Percentiles rank a stretch among this genome's conserved stretches.
phyloP scores from a whole-genome alignment of 2,113 vertebrate species.

The Xiphophorus couchianus region DNA sequence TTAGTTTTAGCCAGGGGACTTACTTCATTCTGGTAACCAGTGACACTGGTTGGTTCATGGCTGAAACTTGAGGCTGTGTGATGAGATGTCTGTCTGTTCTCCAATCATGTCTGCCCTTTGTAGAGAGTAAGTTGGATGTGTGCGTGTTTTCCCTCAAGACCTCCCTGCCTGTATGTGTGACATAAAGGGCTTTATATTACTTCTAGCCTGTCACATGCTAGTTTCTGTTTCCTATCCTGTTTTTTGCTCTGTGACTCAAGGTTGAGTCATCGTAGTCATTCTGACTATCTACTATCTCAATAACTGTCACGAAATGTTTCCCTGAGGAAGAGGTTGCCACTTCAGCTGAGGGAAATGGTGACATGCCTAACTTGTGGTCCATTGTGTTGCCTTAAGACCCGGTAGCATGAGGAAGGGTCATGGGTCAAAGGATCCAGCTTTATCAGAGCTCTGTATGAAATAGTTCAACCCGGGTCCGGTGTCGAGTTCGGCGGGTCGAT shows the following conservation, averaged over 20 bases:
- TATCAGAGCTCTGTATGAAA: too few relatives aligned
- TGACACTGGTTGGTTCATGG: not conserved
- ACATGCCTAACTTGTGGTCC: not conserved
- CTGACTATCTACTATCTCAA: slow-evolving; percentile 36
- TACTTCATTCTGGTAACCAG: not conserved
- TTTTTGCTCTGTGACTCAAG: slow-evolving; percentile 56
- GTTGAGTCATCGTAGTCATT: slow-evolving; percentile 38
- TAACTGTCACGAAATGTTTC: slow-evolving; percentile 33
- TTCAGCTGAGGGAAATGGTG: not conserved
- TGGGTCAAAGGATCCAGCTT: not conserved
- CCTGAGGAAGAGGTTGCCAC: not conserved
- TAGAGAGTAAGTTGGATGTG: slow-evolving; percentile 18
- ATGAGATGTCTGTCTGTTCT: slow-evolving; percentile 7
- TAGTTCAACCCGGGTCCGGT: too few relatives aligned
- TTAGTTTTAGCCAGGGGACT: too few relatives aligned
- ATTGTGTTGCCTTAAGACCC: not conserved
- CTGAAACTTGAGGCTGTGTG: not conserved
- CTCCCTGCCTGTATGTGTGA: not conserved
- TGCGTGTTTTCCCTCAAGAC: slow-evolving; percentile 17
- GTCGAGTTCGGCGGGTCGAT: too few relatives aligned
- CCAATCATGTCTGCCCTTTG: not conserved
- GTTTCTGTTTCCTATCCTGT: slow-evolving; percentile 17
- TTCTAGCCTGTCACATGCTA: not conserved
- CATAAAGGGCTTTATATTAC: not conserved
- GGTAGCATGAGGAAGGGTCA: not conserved